phyloP scores from a whole-genome alignment of 2,888 invertebrate species.

The Thereva nobilitata region DNA sequence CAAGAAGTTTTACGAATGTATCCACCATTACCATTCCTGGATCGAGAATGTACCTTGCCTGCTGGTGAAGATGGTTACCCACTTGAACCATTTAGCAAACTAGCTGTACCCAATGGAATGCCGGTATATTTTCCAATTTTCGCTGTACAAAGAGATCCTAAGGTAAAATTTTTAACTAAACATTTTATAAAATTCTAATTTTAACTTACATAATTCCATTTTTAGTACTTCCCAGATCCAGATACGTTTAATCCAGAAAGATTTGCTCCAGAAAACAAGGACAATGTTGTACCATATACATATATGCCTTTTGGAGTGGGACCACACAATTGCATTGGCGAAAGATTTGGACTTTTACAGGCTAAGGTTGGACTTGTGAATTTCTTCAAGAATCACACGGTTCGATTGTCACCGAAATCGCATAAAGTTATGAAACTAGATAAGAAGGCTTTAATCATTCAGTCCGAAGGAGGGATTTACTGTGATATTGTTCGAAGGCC shows the following conservation, averaged over 20 bases:
- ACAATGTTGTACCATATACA: conserved; percentile 51
- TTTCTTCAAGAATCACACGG: conserved; percentile 53
- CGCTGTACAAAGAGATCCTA: conserved; percentile 54
- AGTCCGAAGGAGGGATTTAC: conserved; percentile 54
- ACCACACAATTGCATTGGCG: conserved; percentile 57
- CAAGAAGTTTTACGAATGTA: conserved; percentile 55
- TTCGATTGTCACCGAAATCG: conserved; percentile 49
- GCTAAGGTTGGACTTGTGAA: conserved; percentile 55
- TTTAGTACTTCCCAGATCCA: conserved; percentile 55
- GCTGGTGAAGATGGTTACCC: conserved; percentile 47
- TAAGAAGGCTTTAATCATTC: conserved; percentile 52
- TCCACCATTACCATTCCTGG: conserved; percentile 55
- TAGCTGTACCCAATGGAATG: conserved; percentile 51
- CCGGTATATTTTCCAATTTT: conserved; percentile 53
- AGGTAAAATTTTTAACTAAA: conserved; percentile 44
- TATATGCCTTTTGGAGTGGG: conserved; percentile 58
- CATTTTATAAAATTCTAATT: background rate
- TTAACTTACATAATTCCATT: background rate
- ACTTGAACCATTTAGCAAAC: conserved; percentile 49
- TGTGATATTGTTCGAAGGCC: conserved; percentile 44
- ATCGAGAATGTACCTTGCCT: conserved; percentile 51
- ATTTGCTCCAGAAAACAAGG: conserved; percentile 53
- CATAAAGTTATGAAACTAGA: conserved; percentile 50
- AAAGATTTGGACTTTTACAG: conserved; percentile 55
- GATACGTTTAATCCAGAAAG: conserved; percentile 55